These are phyloP conservation scores for Dasysyrphus tricinctus DNA, from an alignment of 2,888 invertebrate genomes.

Conservation along the genomic window DNA sequence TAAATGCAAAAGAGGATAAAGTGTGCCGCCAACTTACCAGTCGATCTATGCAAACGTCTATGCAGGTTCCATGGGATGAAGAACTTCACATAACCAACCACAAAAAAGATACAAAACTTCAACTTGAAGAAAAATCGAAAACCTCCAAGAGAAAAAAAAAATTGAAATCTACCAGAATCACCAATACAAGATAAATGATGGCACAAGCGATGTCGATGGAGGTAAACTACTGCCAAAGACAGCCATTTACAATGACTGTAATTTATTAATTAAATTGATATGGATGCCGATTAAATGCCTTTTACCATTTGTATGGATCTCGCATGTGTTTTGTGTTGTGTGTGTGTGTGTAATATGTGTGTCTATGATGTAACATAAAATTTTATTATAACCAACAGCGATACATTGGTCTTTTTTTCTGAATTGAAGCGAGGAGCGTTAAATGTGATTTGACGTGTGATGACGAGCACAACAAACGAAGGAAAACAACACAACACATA, in stretches of 20 bases:
- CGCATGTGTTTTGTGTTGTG: neutral
- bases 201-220: slow-evolving; percentile 17
- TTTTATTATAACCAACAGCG: slow-evolving; percentile 31
- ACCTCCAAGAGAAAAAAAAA: slow-evolving; percentile 17
- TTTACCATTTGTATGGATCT: neutral
- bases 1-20: slow-evolving; percentile 39
- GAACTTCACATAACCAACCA: neutral
- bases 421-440: neutral
- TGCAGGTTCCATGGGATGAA: neutral
- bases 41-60: neutral
- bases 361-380: slow-evolving; percentile 55
- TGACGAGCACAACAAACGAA: neutral
- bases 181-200: slow-evolving; percentile 24
- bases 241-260: slow-evolving; percentile 55
- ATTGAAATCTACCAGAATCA: slow-evolving; percentile 24
- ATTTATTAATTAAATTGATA: slow-evolving; percentile 73
- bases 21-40: neutral
- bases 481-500: neutral
- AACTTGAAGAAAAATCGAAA: neutral
- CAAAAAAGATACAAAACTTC: slow-evolving; percentile 17
- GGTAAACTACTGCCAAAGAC: slow-evolving; percentile 45
- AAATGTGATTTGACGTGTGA: neutral
- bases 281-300: slow-evolving; percentile 63
- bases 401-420: slow-evolving; percentile 25
- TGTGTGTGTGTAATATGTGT: neutral